A percentile compares a stretch with the other conserved stretches of the same genome.
phyloP scores from a whole-genome alignment of 2,888 invertebrate genomes.

The Ormyrus rosae region DNA sequence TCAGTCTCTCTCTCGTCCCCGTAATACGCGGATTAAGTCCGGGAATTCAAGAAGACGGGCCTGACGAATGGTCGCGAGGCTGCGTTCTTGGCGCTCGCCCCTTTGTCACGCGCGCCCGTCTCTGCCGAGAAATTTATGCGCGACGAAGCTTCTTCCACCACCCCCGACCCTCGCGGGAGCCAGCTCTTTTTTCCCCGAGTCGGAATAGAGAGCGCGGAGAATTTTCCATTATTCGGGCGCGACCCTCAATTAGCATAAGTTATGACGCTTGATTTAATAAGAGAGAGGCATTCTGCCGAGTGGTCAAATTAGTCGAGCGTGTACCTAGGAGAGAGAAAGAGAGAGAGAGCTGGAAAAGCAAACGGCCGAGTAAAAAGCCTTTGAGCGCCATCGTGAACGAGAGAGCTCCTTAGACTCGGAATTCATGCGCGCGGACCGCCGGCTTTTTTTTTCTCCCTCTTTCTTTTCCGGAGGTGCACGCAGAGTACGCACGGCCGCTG shows the following conservation, averaged over 20 bases:
- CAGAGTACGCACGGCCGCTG: background rate
- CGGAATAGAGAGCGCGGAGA: background rate
- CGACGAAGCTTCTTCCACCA: background rate
- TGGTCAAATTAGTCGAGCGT: no score
- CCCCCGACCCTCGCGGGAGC: background rate
- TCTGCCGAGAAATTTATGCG: slow-evolving; percentile 26
- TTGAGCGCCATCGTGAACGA: background rate
- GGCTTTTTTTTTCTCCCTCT: background rate
- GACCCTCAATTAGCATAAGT: no score
- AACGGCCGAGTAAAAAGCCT: slow-evolving; percentile 22
- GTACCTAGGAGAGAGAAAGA: background rate
- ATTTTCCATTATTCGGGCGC: no score
- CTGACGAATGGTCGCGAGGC: slow-evolving; percentile 5
- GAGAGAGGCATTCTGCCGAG: no score
- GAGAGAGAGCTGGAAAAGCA: background rate
- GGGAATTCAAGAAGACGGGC: slow-evolving; percentile 17
- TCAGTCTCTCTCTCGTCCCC: background rate
- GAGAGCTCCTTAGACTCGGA: slow-evolving; percentile 6
- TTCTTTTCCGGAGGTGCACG: background rate
- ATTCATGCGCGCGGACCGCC: background rate
- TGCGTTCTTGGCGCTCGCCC: background rate
- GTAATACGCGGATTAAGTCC: slow-evolving; percentile 32
- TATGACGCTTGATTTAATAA: no score
- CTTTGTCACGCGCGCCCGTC: slow-evolving; percentile 1
- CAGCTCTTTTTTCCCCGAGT: slow-evolving; percentile 7